These are phyloP conservation scores for Cydia amplana DNA, from an alignment of 1,140 invertebrate species.

Conservation along the genomic window DNA sequence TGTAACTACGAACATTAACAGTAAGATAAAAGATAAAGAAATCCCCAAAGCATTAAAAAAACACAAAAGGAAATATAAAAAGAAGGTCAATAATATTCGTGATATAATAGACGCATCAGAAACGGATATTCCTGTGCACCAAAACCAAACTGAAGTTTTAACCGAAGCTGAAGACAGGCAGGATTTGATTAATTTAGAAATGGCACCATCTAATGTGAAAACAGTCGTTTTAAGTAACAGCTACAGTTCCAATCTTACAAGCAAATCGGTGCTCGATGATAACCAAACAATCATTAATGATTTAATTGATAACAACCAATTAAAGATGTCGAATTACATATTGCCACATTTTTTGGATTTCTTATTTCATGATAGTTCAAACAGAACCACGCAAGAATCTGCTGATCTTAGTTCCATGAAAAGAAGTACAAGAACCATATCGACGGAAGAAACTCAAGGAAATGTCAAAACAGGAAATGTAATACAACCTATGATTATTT, in stretches of 20 bases:
- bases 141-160: constrained; percentile 47
- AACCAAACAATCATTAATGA: not conserved
- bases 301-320: not conserved
- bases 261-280: not conserved
- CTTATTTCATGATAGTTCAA: constrained; percentile 44
- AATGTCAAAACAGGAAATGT: not conserved
- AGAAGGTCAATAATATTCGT: constrained; percentile 67
- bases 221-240: not conserved
- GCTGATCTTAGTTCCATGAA: not conserved
- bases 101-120: constrained; percentile 68
- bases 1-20: constrained; percentile 33
- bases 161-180: constrained; percentile 53
- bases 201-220: not conserved
- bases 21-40: constrained; percentile 30
- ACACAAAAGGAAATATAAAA: constrained; percentile 37
- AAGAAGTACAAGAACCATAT: not conserved
- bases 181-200: not conserved
- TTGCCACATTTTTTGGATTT: constrained; percentile 55
- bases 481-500: constrained; percentile 37
- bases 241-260: not conserved
- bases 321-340: constrained; percentile 26
- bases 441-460: not conserved
- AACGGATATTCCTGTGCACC: constrained; percentile 39
- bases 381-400: constrained; percentile 19
- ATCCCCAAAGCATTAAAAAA: constrained; percentile 13